Evolutionary conservation across 2,797 vertebrate genomes (phyloP), one percentile per base, ranked within the genome.

Genomic region (Scolopax bukidnonensis): DNA sequence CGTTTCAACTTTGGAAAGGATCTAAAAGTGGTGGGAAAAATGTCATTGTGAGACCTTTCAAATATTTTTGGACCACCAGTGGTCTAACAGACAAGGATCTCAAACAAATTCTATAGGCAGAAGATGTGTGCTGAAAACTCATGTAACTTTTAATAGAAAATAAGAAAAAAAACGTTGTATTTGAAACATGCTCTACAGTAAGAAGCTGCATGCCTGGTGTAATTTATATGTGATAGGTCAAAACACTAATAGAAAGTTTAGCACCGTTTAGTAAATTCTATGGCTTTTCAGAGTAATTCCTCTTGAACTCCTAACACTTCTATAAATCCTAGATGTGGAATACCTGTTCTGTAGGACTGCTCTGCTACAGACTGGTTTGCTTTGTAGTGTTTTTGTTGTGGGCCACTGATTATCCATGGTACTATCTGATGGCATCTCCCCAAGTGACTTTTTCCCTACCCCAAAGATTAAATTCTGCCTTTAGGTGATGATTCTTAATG

Each of bases 221-320:
- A 69, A 90, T 93, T 95, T 93, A 69, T 93, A 53, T 78, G 59
- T 24, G 47, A 57, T 84, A 75, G 91, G 82, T 94, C 91, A 95
- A 88, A 92, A 95, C 6, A 6, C 45, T 94, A 89, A 80, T 47
- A 87, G 84, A 57, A 94, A 85, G 60, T 80, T 92, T 77, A 87
- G 36, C 41, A 77, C 47, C 4, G 2, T 87, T 59, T 89, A 78
- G 50, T 97, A 95, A 87, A 95, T 92, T 38, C 16, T 84, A 1
- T 69, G 69, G 7, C 68, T 87, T 89, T 91, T 80, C 56, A 84
- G 74, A 93, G 67, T 95, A 94, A 96, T 95, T 96, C 19, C 15
- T 94, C 45, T 89, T 95, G 60, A 96, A 80, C 84, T 95, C 48
- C 12, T 90, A 80, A 61, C 60, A 47, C 84, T 93, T 90, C 40